Evolutionary conservation across 1,140 invertebrate genomes (phyloP), one percentile per base, ranked within the genome.

Genomic region (Camponotus pennsylvanicus): DNA sequence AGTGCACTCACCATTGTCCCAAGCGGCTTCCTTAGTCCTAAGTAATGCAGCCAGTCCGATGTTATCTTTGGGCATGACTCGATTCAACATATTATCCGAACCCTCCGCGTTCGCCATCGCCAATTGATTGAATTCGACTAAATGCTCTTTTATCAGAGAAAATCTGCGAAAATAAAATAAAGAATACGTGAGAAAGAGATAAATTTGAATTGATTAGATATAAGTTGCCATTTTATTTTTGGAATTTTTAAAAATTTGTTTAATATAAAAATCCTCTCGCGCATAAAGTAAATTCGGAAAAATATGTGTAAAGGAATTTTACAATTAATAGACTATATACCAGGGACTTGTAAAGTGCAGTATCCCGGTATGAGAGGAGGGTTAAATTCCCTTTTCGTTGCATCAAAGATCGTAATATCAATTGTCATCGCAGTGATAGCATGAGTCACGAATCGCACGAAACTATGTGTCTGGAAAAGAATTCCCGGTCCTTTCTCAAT

Each of bases 11-110:
- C 98, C 97, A 94, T 98, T 98, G 90, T 99, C 98, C 98, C 98
- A 99, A 7, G 98, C 98, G 78, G 97, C 97, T 93, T 99, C 98
- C 92, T 98, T 99, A 0, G 98, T 99, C 96, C 99, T 98, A 15
- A 99, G 95, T 82, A 99, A 95, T 4, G 99, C 99, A 13, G 98
- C 98, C 83, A 99, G 95, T 11, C 99, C 99, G 92, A 99, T 99
- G 95, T 99, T 99, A 94, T 99, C 99, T 93, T 99, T 99, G 18
- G 99, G 99, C 99, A 99, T 99, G 32, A 99, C 99, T 91, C 99
- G 96, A 95, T 99, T 99, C 88, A 99, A 96, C 99, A 99, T 99
- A 93, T 99, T 98, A 95, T 99, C 98, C 18, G 98, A 99, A 61
- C 99, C 99, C 94, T 99, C 98, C 40, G 99, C 98, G 95, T 99